Evolutionary conservation across 2,113 vertebrate species (phyloP).

Genomic region (Reinhardtius hippoglossoides): DNA sequence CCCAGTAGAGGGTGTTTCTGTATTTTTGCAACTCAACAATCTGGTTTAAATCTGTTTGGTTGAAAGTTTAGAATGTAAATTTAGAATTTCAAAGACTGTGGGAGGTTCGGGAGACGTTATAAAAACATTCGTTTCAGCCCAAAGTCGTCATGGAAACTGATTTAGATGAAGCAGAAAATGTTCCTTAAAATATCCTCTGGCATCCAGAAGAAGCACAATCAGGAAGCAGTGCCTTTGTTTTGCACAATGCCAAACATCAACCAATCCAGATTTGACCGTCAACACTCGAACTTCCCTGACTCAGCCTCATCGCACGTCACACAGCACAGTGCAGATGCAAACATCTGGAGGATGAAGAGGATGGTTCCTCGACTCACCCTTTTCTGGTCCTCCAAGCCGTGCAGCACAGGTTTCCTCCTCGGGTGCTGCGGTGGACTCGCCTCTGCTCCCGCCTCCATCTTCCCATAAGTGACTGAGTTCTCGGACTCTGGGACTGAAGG

Average conservation of each 20-base stretch:
- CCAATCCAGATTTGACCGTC: neutral
- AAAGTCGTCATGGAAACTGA: neutral
- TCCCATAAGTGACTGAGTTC: slow-evolving; percentile 68
- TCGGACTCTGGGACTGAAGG: slow-evolving; percentile 44
- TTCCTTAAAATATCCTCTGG: neutral
- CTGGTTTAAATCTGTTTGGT: neutral
- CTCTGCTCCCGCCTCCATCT: slow-evolving; percentile 93
- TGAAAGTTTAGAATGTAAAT: neutral
- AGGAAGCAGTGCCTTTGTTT: neutral
- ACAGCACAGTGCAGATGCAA: neutral
- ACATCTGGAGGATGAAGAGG: neutral
- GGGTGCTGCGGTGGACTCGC: slow-evolving; percentile 88
- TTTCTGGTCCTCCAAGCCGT: slow-evolving; percentile 97
- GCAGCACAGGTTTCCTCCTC: slow-evolving; percentile 90
- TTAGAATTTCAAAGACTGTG: neutral
- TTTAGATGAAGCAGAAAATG: neutral
- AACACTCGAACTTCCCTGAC: neutral
- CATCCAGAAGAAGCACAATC: neutral
- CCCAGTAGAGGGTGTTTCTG: neutral
- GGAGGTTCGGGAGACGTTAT: neutral
- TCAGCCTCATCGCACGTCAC: neutral
- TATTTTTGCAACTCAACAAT: neutral
- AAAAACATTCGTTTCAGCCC: neutral
- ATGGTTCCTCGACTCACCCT: slow-evolving; percentile 85
- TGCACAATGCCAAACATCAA: no score